Base-by-base conservation (phyloP, 2,113 vertebrate genomes). In the Alexandromys fortis region DNA sequence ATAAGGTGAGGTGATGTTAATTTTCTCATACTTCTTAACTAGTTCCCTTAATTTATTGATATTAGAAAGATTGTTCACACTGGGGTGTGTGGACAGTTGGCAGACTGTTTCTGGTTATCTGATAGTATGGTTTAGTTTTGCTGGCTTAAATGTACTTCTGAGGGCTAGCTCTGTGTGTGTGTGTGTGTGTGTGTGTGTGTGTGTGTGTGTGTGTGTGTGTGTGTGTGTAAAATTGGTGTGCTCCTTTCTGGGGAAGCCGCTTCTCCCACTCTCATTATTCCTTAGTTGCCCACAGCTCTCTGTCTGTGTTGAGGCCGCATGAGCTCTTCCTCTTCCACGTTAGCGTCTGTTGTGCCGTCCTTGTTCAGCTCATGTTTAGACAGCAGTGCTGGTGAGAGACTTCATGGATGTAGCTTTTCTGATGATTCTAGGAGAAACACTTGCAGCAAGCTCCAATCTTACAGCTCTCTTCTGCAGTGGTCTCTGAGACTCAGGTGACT, bases 1-100 rank as follows among this genome's bases (percentile, higher is more conserved):
- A 99, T 96, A 99, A 99, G 99, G 99, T 99, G 93, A 97, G 47
- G 49, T 67, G 22, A 5, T 88, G 94, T 89, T 61, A 78, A 87
- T 61, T 75, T 58, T 96, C 33, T 38, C 5, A 6, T 47, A 26
- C 30, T 49, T 89, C 42, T 81, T 33, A 73, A 9, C 38, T 94
- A 49, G 12, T 88, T 78, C 47, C 5, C 7, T 91, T 93, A 45
- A 63, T 67, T 90, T 26, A n/a, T 38, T 75, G 22, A 35, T 82
- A 22, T 7, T 49, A 79, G 28, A 70, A 94, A 92, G 77, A 38
- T 52, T 42, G 21, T 52, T 70, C 8, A 61, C 14, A 26, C 5
- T 30, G 63, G 33, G 21, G 14, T 55, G 58, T 83, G 81, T 52
- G 30, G 28, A 78, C 30, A 52, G 47, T 65, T 21, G 16, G 42